phyloP scores from a whole-genome alignment of 1,140 invertebrate genomes.

The Drosophila bipectinata region DNA sequence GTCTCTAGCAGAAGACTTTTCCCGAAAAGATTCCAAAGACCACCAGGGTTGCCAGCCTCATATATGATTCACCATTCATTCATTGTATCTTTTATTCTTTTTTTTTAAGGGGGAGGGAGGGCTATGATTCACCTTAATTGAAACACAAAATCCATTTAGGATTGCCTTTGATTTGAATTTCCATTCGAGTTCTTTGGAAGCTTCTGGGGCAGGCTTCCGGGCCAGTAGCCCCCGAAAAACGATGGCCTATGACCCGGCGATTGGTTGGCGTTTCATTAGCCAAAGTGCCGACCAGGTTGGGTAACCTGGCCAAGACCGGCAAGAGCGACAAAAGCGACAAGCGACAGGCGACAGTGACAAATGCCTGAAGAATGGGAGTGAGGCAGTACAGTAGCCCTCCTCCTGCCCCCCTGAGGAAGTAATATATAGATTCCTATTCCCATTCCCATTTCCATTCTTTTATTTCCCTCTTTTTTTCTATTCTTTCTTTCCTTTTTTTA shows the following conservation, averaged over 20 bases:
- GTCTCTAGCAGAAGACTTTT: neutral
- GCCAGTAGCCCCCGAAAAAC: slow-evolving; percentile 24
- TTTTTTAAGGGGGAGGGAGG: neutral
- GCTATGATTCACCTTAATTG: slow-evolving; percentile 3
- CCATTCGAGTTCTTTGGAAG: neutral
- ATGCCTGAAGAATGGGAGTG: slow-evolving; percentile 41
- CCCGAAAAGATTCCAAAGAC: no score
- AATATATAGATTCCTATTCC: slow-evolving; percentile 24
- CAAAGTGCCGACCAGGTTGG: slow-evolving; percentile 53
- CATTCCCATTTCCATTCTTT: slow-evolving; percentile 12
- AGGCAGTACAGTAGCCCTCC: slow-evolving; percentile 20
- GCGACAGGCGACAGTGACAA: slow-evolving; percentile 44
- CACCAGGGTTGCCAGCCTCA: neutral
- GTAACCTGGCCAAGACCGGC: slow-evolving; percentile 26
- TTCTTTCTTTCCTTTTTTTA: slow-evolving; percentile 8
- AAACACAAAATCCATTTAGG: slow-evolving; percentile 1
- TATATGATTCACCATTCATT: neutral
- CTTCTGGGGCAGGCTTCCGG: neutral
- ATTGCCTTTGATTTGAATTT: slow-evolving; percentile 4
- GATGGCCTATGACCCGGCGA: slow-evolving; percentile 39
- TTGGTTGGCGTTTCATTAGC: slow-evolving; percentile 58
- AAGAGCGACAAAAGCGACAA: slow-evolving; percentile 9
- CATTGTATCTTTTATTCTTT: no score
- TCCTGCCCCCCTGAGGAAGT: neutral
- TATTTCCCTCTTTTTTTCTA: slow-evolving; percentile 5